Conservation (phyloP, 2,797 vertebrate genomes). For the Poecilia gillii region DNA sequence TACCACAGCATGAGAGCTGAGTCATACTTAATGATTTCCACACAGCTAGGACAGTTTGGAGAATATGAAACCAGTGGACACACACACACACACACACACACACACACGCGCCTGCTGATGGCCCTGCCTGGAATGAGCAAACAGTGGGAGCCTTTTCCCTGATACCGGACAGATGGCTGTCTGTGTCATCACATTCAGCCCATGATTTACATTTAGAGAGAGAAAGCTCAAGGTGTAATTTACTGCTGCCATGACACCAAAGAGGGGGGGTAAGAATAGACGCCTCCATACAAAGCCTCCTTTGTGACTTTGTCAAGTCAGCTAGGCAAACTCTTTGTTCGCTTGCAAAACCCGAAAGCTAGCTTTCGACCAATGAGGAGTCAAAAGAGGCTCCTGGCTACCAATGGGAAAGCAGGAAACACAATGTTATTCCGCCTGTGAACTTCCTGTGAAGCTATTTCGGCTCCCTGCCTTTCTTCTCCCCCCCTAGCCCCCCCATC, state of each 20-base stretch:
- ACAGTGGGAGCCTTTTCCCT: conserved; percentile 61
- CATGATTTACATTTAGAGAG: conserved; percentile 38
- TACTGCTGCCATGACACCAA: conserved; percentile 40
- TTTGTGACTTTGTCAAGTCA: conserved; percentile 62
- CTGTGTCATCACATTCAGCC: conserved; percentile 28
- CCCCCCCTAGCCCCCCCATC: not conserved
- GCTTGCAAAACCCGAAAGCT: conserved; percentile 50
- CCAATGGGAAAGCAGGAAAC: conserved; percentile 69
- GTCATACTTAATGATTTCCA: conserved; percentile 49
- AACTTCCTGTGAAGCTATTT: conserved; percentile 69
- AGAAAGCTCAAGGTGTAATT: conserved; percentile 54
- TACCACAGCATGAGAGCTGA: conserved; percentile 25
- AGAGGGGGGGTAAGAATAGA: conserved; percentile 16
- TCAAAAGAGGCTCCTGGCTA: conserved; percentile 42
- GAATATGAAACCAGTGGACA: conserved; percentile 32
- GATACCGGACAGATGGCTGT: conserved; percentile 55
- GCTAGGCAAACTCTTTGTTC: conserved; percentile 67
- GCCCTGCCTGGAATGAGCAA: conserved; percentile 36
- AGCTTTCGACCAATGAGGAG: conserved; percentile 61
- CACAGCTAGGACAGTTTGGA: conserved; percentile 32
- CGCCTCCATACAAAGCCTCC: conserved; percentile 53
- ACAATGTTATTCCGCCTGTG: conserved; percentile 60
- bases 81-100: conserved; percentile 1
- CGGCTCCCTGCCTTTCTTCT: conserved; percentile 54
- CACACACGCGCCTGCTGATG: conserved; percentile 21